phyloP scores from a whole-genome alignment of 2,888 invertebrate species.

The Empis stercorea region DNA sequence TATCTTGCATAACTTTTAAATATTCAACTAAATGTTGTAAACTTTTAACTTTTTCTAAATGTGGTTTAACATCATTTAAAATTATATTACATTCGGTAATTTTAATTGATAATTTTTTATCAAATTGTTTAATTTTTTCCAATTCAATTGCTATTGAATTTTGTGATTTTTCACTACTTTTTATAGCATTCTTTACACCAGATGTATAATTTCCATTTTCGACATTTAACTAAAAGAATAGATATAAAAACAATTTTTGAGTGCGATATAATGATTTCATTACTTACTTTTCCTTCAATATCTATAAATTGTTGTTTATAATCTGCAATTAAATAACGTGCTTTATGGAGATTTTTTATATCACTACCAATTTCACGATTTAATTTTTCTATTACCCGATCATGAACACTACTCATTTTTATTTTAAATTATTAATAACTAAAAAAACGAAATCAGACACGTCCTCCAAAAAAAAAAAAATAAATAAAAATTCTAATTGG shows the following conservation, averaged over 20 bases:
- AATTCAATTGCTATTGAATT: constrained; percentile 37
- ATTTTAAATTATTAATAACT: not conserved
- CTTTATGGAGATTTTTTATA: constrained; percentile 41
- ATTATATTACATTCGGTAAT: constrained; percentile 39
- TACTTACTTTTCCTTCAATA: constrained; percentile 23
- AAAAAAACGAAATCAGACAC: too few relatives aligned
- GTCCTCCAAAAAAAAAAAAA: too few relatives aligned
- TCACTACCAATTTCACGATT: constrained; percentile 43
- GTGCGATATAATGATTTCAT: not conserved
- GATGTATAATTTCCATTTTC: constrained; percentile 50
- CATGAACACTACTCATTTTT: constrained; percentile 22
- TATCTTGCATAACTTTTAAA: constrained; percentile 52
- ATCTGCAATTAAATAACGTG: constrained; percentile 35
- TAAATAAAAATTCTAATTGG: too few relatives aligned
- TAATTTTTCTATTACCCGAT: constrained; percentile 38
- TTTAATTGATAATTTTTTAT: constrained; percentile 38
- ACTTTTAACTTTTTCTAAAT: constrained; percentile 41
- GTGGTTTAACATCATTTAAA: constrained; percentile 19
- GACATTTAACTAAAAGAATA: constrained; percentile 43
- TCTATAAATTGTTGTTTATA: constrained; percentile 23
- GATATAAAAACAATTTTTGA: not conserved
- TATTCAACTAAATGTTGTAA: constrained; percentile 49
- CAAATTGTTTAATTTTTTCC: constrained; percentile 36
- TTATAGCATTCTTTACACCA: constrained; percentile 48
- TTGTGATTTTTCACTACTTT: constrained; percentile 44